A percentile compares a stretch with the other conserved stretches of the same genome.
Conservation (phyloP, 2,888 invertebrate species). For the Zaprionus bogoriensis region DNA sequence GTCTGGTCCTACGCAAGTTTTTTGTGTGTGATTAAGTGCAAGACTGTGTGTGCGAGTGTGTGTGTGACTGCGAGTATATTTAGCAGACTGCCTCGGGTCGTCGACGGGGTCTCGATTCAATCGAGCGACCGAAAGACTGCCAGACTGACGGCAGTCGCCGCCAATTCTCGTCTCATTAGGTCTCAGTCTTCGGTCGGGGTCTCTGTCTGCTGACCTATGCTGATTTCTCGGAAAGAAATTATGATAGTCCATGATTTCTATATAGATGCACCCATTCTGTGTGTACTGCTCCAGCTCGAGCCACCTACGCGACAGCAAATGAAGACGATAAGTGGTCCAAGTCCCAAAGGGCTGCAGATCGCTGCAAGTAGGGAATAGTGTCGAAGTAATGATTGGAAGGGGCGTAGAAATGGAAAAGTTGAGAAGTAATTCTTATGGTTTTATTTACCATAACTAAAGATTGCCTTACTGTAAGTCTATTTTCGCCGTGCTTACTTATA, state of each 20-base stretch:
- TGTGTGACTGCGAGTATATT: conserved; percentile 28
- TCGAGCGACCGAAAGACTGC: too few relatives aligned
- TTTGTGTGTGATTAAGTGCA: conserved; percentile 37
- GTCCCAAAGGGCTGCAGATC: too few relatives aligned
- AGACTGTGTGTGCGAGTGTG: conserved; percentile 16
- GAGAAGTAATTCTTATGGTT: too few relatives aligned
- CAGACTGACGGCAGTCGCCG: conserved; percentile 21
- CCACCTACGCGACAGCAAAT: conserved; percentile 14
- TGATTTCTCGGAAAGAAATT: conserved; percentile 70
- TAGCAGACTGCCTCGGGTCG: conserved; percentile 50
- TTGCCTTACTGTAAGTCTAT: too few relatives aligned
- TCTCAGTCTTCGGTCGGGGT: not conserved
- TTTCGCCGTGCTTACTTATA: too few relatives aligned
- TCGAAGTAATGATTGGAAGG: too few relatives aligned
- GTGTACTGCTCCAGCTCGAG: not conserved
- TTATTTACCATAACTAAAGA: too few relatives aligned
- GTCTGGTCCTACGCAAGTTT: conserved; percentile 61
- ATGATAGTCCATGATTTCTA: conserved; percentile 45
- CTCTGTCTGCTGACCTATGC: conserved; percentile 64
- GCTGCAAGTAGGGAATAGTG: too few relatives aligned
- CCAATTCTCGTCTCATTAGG: conserved; percentile 27
- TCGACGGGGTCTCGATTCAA: conserved; percentile 37
- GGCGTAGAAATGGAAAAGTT: too few relatives aligned
- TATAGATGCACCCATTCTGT: not conserved
- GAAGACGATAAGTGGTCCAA: too few relatives aligned